A percentile compares a stretch with the other conserved stretches of the same genome.
phyloP scores from a whole-genome alignment of 2,888 invertebrate species.

The Cheiracanthium punctorium region DNA sequence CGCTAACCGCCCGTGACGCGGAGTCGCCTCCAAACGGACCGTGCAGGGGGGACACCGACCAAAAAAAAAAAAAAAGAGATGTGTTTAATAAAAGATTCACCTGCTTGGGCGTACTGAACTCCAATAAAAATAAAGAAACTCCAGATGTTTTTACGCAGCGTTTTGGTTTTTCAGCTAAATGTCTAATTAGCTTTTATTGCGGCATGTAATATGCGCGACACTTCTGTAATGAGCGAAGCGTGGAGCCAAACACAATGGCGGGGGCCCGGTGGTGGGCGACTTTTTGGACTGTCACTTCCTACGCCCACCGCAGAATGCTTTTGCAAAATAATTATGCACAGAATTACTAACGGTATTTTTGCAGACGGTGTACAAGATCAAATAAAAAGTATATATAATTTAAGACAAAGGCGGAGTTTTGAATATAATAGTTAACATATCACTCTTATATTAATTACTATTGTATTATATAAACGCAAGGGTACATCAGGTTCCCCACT shows the following conservation, averaged over 20 bases:
- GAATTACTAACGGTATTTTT: constrained; percentile 6
- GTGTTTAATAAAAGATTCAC: constrained; percentile 41
- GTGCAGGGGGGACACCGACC: not conserved
- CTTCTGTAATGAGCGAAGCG: constrained; percentile 59
- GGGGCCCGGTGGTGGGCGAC: not conserved
- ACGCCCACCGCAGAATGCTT: not conserved
- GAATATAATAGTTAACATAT: no score
- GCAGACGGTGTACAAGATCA: not conserved
- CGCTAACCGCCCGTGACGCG: constrained; percentile 16
- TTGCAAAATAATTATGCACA: not conserved
- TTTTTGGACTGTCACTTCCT: not conserved
- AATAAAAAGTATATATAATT: not conserved
- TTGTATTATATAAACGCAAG: no score
- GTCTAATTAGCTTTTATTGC: constrained; percentile 52
- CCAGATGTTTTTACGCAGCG: constrained; percentile 48
- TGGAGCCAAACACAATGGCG: constrained; percentile 24
- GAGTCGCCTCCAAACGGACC: constrained; percentile 13
- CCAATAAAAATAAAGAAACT: constrained; percentile 17
- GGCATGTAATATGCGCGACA: constrained; percentile 62
- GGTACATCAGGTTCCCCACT: no score
- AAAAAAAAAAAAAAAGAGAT: constrained; percentile 10
- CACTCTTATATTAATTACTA: no score
- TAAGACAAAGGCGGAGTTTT: no score
- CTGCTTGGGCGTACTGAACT: constrained; percentile 19
- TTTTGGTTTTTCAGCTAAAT: constrained; percentile 47